These are phyloP conservation scores for Phalanger gymnotis DNA, from an alignment of 2,797 vertebrate species.

Conservation along the genomic window DNA sequence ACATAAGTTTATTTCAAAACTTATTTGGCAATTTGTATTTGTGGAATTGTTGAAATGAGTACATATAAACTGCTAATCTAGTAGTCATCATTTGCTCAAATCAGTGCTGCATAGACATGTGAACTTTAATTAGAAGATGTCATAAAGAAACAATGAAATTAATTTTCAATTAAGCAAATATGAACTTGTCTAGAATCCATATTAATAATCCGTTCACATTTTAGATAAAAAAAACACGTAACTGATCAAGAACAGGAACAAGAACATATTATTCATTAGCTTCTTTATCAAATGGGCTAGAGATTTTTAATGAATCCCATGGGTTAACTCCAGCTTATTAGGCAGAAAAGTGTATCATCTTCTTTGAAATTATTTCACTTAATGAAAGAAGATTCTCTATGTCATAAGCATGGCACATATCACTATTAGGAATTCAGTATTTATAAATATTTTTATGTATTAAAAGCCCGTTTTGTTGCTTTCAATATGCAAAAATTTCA, in stretches of 20 bases:
- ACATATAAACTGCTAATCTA: neutral
- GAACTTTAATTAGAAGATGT: neutral
- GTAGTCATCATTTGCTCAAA: neutral
- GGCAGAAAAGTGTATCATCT: slow-evolving; percentile 2
- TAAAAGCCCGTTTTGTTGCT: slow-evolving; percentile 17
- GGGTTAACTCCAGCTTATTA: slow-evolving; percentile 35
- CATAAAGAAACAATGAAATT: slow-evolving; percentile 23
- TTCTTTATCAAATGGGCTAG: slow-evolving; percentile 20
- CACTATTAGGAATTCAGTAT: slow-evolving; percentile 28
- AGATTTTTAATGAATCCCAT: slow-evolving; percentile 32
- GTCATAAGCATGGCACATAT: slow-evolving; percentile 41
- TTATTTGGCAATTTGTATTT: neutral
- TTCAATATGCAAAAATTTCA: slow-evolving; percentile 35
- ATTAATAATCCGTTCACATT: slow-evolving; percentile 39
- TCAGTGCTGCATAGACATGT: neutral
- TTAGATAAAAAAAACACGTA: slow-evolving; percentile 38
- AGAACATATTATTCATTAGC: slow-evolving; percentile 9
- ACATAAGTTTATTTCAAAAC: neutral
- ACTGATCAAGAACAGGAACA: slow-evolving; percentile 39
- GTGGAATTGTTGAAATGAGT: neutral
- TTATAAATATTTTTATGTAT: neutral
- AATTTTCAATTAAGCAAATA: slow-evolving; percentile 52
- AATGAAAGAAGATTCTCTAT: neutral
- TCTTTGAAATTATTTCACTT: slow-evolving; percentile 28
- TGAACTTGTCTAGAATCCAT: slow-evolving; percentile 37